Base-by-base conservation (phyloP, 2,113 vertebrate genomes). In the Chinchilla lanigera region DNA sequence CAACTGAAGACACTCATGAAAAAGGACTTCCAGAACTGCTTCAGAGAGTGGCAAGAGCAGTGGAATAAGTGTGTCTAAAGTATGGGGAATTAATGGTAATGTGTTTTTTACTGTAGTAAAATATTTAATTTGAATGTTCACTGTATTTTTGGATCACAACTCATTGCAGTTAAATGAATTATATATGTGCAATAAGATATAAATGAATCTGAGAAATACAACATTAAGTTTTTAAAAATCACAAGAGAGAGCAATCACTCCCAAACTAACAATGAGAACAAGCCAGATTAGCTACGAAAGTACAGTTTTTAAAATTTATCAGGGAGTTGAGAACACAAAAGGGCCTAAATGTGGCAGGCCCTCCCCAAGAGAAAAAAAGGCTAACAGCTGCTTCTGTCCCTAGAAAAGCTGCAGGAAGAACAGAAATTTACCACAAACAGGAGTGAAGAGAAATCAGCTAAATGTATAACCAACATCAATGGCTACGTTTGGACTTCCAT, bases 191-290 rank as follows among this genome's bases (percentile, higher is more conserved):
- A 87, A 35, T n/a, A 73, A 86, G 47, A 58, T 33, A 78, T 13
- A 81, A 81, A 91, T 52, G 61, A 86, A 86, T 75, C 28, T 38
- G 58, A 95, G 92, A 92, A 93, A 84, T 41, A 86, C 60, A 93
- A 65, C n/a, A 52, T 69, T 61, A 80, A 80, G 67, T 61, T 90
- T 28, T 24, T 16, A 50, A 92, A 85, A 92, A 58, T 83, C 78
- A 78, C 67, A 95, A 77, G 60, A 69, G 35, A 88, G 47, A 60
- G 19, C 44, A 69, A 65, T 88, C 63, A 47, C 82, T 86, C 47
- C 56, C 19, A 77, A 84, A 89, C 67, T 47, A 50, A 84, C 61
- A 69, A 86, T 67, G 22, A 71, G 35, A 95, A 63, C n/a, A 78
- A 80, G 61, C 14, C n/a, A 38, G 58, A 47, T 60, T 41, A 56